These are phyloP conservation scores for Tamandua tetradactyla DNA, from an alignment of 2,797 vertebrate genomes.

Conservation along the genomic window DNA sequence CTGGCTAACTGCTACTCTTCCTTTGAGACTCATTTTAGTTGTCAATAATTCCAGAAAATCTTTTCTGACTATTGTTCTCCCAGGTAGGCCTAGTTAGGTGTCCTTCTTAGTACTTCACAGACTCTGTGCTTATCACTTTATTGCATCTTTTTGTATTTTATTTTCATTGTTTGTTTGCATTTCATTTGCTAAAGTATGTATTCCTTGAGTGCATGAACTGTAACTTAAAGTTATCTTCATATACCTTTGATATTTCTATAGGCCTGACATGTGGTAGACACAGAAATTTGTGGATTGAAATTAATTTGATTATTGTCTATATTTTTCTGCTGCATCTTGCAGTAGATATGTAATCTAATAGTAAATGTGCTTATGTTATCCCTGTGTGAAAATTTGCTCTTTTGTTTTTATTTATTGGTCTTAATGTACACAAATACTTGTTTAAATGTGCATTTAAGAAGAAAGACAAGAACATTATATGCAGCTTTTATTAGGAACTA, in stretches of 20 bases:
- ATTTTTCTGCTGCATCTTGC: constrained; percentile 52
- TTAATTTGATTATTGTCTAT: neutral
- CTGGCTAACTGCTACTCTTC: neutral
- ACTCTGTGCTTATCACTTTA: neutral
- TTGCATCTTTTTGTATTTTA: neutral
- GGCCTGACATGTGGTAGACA: neutral
- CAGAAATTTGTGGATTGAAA: constrained; percentile 29
- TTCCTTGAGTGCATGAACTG: constrained; percentile 10
- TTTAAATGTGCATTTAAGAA: constrained; percentile 53
- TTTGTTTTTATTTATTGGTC: constrained; percentile 12
- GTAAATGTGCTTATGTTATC: constrained; percentile 3
- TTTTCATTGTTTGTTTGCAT: constrained; percentile 53
- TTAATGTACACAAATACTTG: constrained; percentile 3
- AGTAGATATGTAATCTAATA: constrained; percentile 14
- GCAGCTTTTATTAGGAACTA: constrained; percentile 69
- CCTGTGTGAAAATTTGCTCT: neutral
- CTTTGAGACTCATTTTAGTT: constrained; percentile 27
- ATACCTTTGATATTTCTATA: neutral
- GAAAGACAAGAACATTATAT: constrained; percentile 51
- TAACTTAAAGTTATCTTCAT: constrained; percentile 48
- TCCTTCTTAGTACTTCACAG: neutral
- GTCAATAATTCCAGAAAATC: neutral
- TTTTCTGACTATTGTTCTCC: neutral
- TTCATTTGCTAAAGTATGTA: constrained; percentile 50
- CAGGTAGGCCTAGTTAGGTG: neutral